phyloP scores from a whole-genome alignment of 2,797 vertebrate genomes.

The Argyrosomus regius region DNA sequence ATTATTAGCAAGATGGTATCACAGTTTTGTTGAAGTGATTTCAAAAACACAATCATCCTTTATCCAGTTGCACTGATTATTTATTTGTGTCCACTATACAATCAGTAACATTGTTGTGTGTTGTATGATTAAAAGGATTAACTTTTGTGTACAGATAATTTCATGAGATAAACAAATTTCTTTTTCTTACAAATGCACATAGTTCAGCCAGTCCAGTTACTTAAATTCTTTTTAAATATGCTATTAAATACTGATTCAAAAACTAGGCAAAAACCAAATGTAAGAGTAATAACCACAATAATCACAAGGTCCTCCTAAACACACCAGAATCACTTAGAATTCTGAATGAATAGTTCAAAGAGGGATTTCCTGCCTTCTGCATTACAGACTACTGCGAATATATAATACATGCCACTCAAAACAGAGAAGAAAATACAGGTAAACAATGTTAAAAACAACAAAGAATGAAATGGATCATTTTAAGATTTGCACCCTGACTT shows the following conservation, averaged over 20 bases:
- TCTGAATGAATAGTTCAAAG: background rate
- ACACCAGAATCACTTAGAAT: conserved; percentile 4
- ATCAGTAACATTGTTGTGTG: conserved; percentile 56
- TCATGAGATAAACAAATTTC: conserved; percentile 42
- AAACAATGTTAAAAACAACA: conserved; percentile 5
- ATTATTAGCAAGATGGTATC: background rate
- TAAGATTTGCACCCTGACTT: background rate
- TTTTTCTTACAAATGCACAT: conserved; percentile 68
- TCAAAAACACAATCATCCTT: conserved; percentile 26
- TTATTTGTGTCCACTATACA: conserved; percentile 75
- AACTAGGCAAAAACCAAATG: conserved; percentile 47
- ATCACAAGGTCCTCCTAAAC: conserved; percentile 23
- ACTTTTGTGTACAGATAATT: conserved; percentile 63
- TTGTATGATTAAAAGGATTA: conserved; percentile 60
- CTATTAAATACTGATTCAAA: conserved; percentile 70
- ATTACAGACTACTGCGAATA: background rate
- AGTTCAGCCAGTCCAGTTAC: conserved; percentile 59
- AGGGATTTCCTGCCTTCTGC: background rate
- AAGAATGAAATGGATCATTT: background rate
- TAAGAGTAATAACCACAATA: conserved; percentile 34
- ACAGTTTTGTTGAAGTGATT: background rate
- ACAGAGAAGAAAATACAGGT: background rate
- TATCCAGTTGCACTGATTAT: conserved; percentile 51
- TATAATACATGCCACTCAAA: conserved; percentile 14
- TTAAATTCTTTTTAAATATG: conserved; percentile 54